A percentile compares a stretch with the other conserved stretches of the same genome.
These are phyloP conservation scores for Symphodus melops DNA, from an alignment of 2,113 vertebrate genomes.

Conservation along the genomic window DNA sequence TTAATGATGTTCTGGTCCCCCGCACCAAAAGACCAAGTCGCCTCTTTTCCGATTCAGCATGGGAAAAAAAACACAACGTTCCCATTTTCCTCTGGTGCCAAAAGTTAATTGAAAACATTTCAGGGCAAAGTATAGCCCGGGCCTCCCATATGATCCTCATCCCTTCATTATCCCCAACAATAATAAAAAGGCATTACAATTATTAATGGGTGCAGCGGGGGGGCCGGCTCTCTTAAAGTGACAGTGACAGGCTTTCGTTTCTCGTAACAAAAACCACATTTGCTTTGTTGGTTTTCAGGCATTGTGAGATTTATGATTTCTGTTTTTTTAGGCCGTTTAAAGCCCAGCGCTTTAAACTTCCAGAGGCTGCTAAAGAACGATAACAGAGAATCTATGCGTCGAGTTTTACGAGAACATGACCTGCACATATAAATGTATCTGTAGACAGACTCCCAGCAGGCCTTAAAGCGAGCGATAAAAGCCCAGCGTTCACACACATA, in stretches of 20 bases:
- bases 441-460: constrained; percentile 7
- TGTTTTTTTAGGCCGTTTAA: constrained; percentile 6
- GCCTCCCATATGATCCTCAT: constrained; percentile 77
- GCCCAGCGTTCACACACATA: constrained; percentile 61
- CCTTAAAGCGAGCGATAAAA: constrained; percentile 10
- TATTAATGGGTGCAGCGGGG: constrained; percentile 60
- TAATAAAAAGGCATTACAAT: constrained; percentile 90
- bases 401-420: background rate
- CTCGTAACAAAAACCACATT: constrained; percentile 33
- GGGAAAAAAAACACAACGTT: constrained; percentile 90
- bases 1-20: constrained; percentile 91
- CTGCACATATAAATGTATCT: background rate
- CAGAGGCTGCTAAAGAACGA: background rate
- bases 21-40: constrained; percentile 73
- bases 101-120: constrained; percentile 77
- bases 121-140: constrained; percentile 84
- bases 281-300: constrained; percentile 19
- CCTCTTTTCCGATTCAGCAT: constrained; percentile 89
- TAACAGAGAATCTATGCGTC: background rate
- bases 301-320: constrained; percentile 44
- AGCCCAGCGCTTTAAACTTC: background rate
- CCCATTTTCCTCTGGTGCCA: constrained; percentile 84
- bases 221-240: constrained; percentile 57
- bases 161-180: constrained; percentile 89
- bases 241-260: constrained; percentile 32